These are phyloP conservation scores for Tragelaphus buxtoni DNA, from an alignment of 2,113 vertebrate species.

Conservation along the genomic window DNA sequence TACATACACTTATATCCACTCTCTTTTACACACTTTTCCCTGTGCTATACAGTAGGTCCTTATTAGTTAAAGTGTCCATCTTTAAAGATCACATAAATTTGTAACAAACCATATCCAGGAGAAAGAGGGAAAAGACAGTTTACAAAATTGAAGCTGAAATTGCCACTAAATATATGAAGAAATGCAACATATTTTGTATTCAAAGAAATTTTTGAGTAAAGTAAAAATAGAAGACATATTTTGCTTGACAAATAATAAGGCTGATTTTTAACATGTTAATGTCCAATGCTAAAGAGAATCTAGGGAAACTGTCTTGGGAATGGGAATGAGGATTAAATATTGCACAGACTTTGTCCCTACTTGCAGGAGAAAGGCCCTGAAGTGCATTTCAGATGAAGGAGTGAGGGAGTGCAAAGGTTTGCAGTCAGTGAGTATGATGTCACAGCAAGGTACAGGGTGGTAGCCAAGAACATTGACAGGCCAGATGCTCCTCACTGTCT, in stretches of 20 bases:
- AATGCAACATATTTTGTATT: not conserved
- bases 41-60: not conserved
- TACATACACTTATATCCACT: not conserved
- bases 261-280: not conserved
- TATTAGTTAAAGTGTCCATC: not conserved
- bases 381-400: not conserved
- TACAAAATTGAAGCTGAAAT: not conserved
- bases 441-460: not conserved
- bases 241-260: not conserved
- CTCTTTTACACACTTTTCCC: not conserved
- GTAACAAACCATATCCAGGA: not conserved
- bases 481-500: not conserved
- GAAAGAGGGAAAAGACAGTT: not conserved
- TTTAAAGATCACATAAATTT: not conserved
- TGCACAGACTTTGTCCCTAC: no score
- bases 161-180: not conserved
- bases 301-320: not conserved
- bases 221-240: not conserved
- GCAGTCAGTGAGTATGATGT: not conserved
- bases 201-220: slow-evolving; percentile 10
- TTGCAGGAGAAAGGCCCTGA: not conserved
- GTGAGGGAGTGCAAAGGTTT: not conserved
- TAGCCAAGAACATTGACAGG: not conserved
- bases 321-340: not conserved
- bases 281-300: not conserved